phyloP scores from a whole-genome alignment of 2,113 vertebrate species.

The Xiphophorus maculatus region DNA sequence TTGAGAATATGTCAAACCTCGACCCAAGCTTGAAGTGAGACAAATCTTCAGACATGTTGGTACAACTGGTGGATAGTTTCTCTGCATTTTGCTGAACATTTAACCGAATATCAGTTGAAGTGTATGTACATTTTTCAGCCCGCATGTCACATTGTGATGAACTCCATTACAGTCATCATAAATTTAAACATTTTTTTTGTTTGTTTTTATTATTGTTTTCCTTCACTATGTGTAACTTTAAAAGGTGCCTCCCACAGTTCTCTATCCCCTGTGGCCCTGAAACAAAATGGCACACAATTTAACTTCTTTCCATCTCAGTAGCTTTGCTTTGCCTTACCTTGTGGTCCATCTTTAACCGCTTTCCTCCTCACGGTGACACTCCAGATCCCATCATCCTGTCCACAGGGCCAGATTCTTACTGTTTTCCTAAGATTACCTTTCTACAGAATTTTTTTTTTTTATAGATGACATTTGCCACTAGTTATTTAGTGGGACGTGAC shows the following conservation, averaged over 20 bases:
- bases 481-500: constrained; percentile 2
- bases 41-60: not conserved
- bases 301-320: constrained; percentile 59
- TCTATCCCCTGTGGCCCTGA: constrained; percentile 28
- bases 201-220: not conserved
- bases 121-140: not conserved
- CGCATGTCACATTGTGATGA: not conserved
- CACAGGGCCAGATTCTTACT: constrained; percentile 16
- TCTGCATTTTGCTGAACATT: not conserved
- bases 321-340: constrained; percentile 54
- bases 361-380: constrained; percentile 32
- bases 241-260: constrained; percentile 12
- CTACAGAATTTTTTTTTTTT: not conserved
- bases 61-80: not conserved
- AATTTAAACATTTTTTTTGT: no score
- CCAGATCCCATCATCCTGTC: constrained; percentile 31
- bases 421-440: constrained; percentile 11
- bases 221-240: constrained; percentile 25
- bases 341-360: constrained; percentile 43
- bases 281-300: constrained; percentile 44
- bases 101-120: not conserved
- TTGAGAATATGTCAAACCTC: not conserved
- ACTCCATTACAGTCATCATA: not conserved
- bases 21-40: not conserved
- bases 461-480: constrained; percentile 16